These are phyloP conservation scores for Setipinna tenuifilis DNA, from an alignment of 2,797 vertebrate species.

Conservation along the genomic window DNA sequence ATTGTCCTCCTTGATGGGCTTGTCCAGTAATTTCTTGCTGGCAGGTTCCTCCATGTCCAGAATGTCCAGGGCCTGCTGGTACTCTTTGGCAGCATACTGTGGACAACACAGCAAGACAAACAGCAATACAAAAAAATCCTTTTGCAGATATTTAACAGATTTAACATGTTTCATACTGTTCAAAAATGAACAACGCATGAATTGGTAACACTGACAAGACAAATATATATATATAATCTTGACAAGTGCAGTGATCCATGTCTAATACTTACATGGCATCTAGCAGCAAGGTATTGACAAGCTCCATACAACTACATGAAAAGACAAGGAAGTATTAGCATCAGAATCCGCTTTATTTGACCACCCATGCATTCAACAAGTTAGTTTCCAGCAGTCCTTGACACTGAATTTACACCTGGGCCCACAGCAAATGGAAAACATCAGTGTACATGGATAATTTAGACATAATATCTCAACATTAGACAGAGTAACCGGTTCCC, in stretches of 20 bases:
- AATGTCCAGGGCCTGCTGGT: slow-evolving; percentile 97
- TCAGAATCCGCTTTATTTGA: too few relatives aligned
- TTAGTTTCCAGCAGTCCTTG: too few relatives aligned
- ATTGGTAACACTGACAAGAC: neutral
- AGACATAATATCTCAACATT: neutral
- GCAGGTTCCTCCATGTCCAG: slow-evolving; percentile 93
- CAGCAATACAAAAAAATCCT: neutral
- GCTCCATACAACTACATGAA: slow-evolving; percentile 87
- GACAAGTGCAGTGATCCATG: neutral
- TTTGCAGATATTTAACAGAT: too few relatives aligned
- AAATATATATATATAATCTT: neutral
- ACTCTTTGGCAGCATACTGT: slow-evolving; percentile 97
- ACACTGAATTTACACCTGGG: too few relatives aligned
- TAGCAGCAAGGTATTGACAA: slow-evolving; percentile 96
- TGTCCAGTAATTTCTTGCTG: slow-evolving; percentile 89
- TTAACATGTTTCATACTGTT: neutral
- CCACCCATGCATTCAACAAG: too few relatives aligned
- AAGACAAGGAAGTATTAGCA: slow-evolving; percentile 32
- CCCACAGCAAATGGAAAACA: too few relatives aligned
- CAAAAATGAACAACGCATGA: neutral
- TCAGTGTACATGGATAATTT: too few relatives aligned
- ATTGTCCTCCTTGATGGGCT: slow-evolving; percentile 84
- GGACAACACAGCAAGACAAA: slow-evolving; percentile 45
- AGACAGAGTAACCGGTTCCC: neutral
- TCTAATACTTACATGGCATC: slow-evolving; percentile 91